Conservation (phyloP, 2,113 vertebrate genomes). For the Caloenas nicobarica region DNA sequence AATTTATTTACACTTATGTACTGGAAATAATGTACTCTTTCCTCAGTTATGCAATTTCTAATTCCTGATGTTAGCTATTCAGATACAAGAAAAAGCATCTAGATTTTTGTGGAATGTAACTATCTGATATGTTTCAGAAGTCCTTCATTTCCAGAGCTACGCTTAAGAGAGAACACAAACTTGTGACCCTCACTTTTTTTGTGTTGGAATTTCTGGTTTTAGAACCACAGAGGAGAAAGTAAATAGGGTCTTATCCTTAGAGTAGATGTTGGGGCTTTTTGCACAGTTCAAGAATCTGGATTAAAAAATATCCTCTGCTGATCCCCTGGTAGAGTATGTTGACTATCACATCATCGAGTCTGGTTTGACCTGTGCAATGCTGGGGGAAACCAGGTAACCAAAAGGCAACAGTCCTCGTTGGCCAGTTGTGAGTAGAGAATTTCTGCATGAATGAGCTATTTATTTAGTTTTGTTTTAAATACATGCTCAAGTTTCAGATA, state of each 20-base stretch:
- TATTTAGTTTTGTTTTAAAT: background rate
- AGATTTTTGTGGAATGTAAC: background rate
- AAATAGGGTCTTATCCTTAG: background rate
- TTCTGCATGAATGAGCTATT: background rate
- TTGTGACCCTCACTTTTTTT: background rate
- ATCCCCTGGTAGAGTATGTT: background rate
- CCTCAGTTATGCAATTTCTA: background rate
- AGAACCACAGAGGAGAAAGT: background rate
- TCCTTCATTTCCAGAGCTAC: background rate
- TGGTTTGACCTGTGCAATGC: background rate
- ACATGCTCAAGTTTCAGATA: background rate
- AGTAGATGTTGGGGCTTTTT: background rate
- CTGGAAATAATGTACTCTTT: background rate
- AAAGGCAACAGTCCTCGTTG: rapidly evolving
- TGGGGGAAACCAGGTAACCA: background rate
- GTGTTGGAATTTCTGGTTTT: background rate
- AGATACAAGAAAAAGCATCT: background rate
- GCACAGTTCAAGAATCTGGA: background rate
- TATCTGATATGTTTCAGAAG: background rate
- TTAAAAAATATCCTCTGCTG: background rate
- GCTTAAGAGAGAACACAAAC: background rate
- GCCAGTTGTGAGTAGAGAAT: background rate
- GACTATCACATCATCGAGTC: rapidly evolving
- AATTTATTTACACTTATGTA: background rate
- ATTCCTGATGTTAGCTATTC: background rate